These are phyloP conservation scores for Calonectris borealis DNA, from an alignment of 2,113 vertebrate species.

Conservation along the genomic window DNA sequence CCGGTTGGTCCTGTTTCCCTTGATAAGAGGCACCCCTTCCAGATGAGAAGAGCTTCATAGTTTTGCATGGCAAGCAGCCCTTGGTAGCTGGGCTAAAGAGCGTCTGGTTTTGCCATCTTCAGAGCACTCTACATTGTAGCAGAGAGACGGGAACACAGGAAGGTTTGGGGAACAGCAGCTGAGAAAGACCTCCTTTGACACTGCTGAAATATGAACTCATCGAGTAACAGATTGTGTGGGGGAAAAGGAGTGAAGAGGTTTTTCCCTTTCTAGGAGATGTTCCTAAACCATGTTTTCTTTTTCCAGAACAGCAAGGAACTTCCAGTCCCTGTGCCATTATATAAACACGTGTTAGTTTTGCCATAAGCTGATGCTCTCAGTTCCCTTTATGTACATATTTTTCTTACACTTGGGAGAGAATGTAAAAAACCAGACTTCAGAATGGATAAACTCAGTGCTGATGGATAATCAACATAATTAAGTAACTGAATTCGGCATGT, in stretches of 20 bases:
- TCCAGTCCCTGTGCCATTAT: slow-evolving; percentile 10
- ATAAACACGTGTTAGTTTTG: slow-evolving; percentile 19
- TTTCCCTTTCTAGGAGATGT: slow-evolving; percentile 27
- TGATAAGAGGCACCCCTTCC: neutral
- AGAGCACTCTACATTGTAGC: neutral
- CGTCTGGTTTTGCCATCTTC: neutral
- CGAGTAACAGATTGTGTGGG: slow-evolving; percentile 25
- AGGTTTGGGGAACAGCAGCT: neutral
- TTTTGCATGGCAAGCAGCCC: neutral
- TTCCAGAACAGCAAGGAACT: slow-evolving; percentile 32
- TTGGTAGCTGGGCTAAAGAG: neutral
- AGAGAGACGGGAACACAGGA: neutral
- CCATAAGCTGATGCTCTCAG: neutral
- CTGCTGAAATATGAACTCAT: neutral
- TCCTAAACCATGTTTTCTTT: slow-evolving; percentile 23
- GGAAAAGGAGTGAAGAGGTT: slow-evolving; percentile 16
- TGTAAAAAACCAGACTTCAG: neutral
- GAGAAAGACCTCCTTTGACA: slow-evolving; percentile 1
- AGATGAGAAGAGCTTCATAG: neutral
- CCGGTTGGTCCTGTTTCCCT: fast-evolving
- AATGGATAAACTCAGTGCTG: neutral
- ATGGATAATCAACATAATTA: neutral
- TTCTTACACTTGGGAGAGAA: neutral
- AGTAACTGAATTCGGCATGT: slow-evolving; percentile 14
- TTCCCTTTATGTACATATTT: neutral